A percentile compares a stretch with the other conserved stretches of the same genome.
phyloP scores from a whole-genome alignment of 1,140 invertebrate genomes.

The Procambarus clarkii region DNA sequence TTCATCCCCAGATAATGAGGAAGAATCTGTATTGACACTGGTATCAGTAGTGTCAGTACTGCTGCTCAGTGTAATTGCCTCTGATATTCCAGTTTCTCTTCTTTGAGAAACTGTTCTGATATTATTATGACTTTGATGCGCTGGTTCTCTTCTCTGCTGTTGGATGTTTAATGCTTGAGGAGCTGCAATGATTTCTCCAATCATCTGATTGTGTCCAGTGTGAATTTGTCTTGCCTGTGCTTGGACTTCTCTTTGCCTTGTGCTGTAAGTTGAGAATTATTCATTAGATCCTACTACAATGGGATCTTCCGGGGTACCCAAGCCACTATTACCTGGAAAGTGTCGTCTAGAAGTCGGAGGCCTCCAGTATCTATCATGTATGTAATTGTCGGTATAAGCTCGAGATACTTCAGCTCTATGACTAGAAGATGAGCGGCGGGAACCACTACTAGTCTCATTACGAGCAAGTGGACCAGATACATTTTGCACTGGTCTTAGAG shows the following conservation, averaged over 20 bases:
- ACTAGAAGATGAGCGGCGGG: neutral
- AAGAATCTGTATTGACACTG: constrained; percentile 26
- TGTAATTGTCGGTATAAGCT: neutral
- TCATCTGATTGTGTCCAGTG: too few species aligned
- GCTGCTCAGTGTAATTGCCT: constrained; percentile 12
- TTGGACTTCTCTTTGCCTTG: neutral
- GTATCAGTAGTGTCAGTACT: neutral
- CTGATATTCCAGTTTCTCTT: neutral
- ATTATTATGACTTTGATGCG: neutral
- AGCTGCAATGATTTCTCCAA: neutral
- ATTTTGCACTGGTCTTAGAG: neutral
- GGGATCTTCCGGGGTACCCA: neutral
- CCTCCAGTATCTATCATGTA: neutral
- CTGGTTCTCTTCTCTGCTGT: neutral
- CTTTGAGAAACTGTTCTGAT: neutral
- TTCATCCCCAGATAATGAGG: constrained; percentile 61
- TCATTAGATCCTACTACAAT: constrained; percentile 16
- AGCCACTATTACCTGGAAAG: constrained; percentile 2
- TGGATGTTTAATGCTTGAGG: neutral
- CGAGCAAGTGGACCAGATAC: neutral
- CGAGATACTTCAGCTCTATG: neutral
- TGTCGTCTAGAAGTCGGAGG: neutral
- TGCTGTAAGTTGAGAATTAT: constrained; percentile 40
- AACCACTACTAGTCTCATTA: neutral
- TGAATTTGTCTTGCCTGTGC: neutral